These are phyloP conservation scores for Anadara kagoshimensis DNA, from an alignment of 1,140 invertebrate genomes.

Conservation along the genomic window DNA sequence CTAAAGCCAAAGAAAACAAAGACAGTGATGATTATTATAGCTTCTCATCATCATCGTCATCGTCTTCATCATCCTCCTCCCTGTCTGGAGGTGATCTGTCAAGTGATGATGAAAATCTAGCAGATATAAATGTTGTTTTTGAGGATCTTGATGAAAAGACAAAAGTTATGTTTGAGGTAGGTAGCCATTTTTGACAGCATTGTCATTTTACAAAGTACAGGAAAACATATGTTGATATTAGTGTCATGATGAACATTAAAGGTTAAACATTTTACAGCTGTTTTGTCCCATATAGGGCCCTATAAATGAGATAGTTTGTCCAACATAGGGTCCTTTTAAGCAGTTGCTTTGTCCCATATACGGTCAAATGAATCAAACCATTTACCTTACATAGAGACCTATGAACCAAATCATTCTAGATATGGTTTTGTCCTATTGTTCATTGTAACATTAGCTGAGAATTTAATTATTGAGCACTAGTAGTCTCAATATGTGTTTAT, in stretches of 20 bases:
- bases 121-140: constrained; percentile 47
- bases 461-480: no score
- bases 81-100: constrained; percentile 29
- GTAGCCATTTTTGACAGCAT: background rate
- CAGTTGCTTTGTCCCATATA: no score
- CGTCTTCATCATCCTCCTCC: constrained; percentile 39
- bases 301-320: no score
- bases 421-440: no score
- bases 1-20: constrained; percentile 43
- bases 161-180: constrained; percentile 61
- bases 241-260: background rate
- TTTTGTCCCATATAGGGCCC: no score
- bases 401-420: no score
- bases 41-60: constrained; percentile 7
- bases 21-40: constrained; percentile 28
- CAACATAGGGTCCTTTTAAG: no score
- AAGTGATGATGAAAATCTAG: constrained; percentile 26
- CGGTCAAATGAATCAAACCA: no score
- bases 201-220: background rate
- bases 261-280: background rate
- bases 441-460: no score
- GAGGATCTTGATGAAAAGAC: constrained; percentile 61
- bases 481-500: no score
- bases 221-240: background rate
- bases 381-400: no score